Evolutionary conservation across 2,797 vertebrate genomes (phyloP), one percentile per base, ranked within the genome.

Genomic region (Pyrocephalus nanus): DNA sequence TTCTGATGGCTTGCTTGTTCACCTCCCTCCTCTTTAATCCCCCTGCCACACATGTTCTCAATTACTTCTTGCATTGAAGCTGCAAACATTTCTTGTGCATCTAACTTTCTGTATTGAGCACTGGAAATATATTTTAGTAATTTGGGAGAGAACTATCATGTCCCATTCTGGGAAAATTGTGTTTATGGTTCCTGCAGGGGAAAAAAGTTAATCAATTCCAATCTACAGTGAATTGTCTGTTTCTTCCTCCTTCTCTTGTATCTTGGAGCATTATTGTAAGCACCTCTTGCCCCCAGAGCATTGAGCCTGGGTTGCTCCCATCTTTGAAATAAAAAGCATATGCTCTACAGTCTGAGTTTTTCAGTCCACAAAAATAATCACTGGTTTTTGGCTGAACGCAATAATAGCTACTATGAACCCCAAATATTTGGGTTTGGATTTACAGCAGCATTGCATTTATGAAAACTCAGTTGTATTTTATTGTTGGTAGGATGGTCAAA

Each of bases 51-150:
- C 82, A 69, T 92, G 84, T 95, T 94, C 93, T 94, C 91, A 93
- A 47, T 96, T 92, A 93, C 91, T 83, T 78, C 75, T 89, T 91
- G 58, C 75, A 80, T 8, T 82, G 74, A 89, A 84, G 64, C 88
- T 95, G 74, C 55, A 73, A 94, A 79, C 71, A 40, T 65, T 86
- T 62, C 75, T 92, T 83, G 47, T 76, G 64, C 74, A 82, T 95
- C 81, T 80, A 43, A 74, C 81, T 92, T 94, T 91, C 87, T 96
- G 66, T 78, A 89, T 88, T 42, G 75, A 96, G 89, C 12, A 0
- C 32, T 95, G 84, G 75, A 94, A 96, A 91, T 90, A 76, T 3
- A 92, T 87, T 94, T 77, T 80, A 94, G 87, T 93, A 87, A 81
- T 91, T n/a, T 90, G 84, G 80, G 69, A 43, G 65, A 92, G 88